Conservation (phyloP, 2,888 invertebrate species). For the Lamellibrachia satsuma region DNA sequence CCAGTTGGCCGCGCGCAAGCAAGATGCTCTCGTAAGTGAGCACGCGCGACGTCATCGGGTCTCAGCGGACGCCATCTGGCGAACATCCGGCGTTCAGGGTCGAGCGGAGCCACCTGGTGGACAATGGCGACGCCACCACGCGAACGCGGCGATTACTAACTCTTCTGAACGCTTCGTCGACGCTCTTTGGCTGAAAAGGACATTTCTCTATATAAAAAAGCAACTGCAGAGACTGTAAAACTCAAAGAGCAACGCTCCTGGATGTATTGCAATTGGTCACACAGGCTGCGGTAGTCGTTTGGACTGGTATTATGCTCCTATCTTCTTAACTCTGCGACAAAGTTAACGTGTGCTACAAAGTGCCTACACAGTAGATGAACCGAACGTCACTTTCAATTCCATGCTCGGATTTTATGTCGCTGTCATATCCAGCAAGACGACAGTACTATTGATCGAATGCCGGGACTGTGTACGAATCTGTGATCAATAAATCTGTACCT, state of each 20-base stretch:
- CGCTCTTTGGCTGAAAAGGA: neutral
- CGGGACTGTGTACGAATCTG: no score
- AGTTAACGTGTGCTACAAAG: neutral
- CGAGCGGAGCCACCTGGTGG: neutral
- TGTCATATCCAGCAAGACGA: neutral
- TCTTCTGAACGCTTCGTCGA: neutral
- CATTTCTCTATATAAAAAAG: neutral
- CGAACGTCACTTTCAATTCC: neutral
- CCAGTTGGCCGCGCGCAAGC: slow-evolving; percentile 6
- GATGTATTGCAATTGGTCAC: neutral
- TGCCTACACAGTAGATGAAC: neutral
- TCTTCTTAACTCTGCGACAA: neutral
- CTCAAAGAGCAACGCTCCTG: neutral
- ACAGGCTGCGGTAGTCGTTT: neutral
- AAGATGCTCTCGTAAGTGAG: neutral
- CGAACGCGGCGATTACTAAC: neutral
- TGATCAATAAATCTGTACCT: no score
- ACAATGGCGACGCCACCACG: neutral
- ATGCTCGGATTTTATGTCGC: neutral
- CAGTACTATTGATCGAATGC: neutral
- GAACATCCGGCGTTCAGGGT: neutral
- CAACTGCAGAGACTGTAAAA: neutral
- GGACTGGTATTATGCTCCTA: neutral
- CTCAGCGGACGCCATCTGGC: neutral
- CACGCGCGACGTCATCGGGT: neutral